Percentiles rank a stretch among this genome's conserved stretches.
Evolutionary conservation across 2,888 invertebrate species (phyloP).

Genomic region (Brenthis ino): DNA sequence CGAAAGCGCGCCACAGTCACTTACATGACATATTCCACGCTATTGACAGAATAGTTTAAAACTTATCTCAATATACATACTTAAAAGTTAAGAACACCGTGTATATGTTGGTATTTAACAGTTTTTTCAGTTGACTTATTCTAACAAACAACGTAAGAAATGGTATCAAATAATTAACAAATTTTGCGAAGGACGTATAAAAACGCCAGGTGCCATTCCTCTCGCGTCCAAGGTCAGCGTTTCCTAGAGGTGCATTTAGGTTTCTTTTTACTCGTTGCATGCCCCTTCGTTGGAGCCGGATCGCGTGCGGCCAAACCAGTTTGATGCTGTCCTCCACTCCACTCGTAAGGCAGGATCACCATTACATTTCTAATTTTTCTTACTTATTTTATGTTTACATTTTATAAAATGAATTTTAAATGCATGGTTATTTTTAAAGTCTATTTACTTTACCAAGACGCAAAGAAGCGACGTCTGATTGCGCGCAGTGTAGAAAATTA

Average conservation of each 20-base stretch:
- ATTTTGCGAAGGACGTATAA: slow-evolving; percentile 76
- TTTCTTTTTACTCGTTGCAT: slow-evolving; percentile 80
- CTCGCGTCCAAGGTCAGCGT: slow-evolving; percentile 78
- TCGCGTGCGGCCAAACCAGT: slow-evolving; percentile 80
- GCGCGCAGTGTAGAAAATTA: too few species aligned
- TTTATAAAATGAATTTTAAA: not conserved
- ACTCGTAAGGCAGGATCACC: slow-evolving; percentile 64
- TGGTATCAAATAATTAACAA: slow-evolving; percentile 71
- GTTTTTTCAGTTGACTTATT: slow-evolving; percentile 4
- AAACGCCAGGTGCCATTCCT: slow-evolving; percentile 80
- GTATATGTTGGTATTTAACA: not conserved
- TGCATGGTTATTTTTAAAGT: not conserved
- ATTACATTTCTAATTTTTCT: slow-evolving; percentile 60
- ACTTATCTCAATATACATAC: not conserved
- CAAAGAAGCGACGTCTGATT: too few species aligned
- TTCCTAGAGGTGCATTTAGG: slow-evolving; percentile 82
- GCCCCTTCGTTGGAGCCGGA: slow-evolving; percentile 70
- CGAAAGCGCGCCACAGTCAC: slow-evolving; percentile 49
- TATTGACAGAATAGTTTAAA: slow-evolving; percentile 14
- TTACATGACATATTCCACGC: slow-evolving; percentile 40
- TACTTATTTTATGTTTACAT: slow-evolving; percentile 15
- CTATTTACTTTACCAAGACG: too few species aligned
- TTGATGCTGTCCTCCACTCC: slow-evolving; percentile 69
- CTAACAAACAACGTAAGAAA: slow-evolving; percentile 39
- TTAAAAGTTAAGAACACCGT: slow-evolving; percentile 25